Evolutionary conservation across 2,888 invertebrate genomes (phyloP).

Genomic region (Mechanitis messenoides): DNA sequence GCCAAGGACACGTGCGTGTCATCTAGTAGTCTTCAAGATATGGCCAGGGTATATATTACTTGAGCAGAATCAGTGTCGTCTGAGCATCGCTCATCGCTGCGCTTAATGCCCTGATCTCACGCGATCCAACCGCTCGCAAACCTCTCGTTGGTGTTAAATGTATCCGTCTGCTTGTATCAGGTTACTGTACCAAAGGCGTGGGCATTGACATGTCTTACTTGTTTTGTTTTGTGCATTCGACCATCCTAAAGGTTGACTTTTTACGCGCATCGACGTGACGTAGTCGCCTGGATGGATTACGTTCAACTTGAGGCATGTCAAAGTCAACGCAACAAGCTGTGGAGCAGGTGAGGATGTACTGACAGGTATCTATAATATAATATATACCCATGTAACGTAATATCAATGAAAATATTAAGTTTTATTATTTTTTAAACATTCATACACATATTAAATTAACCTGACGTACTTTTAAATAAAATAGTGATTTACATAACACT

Average conservation of each 20-base stretch:
- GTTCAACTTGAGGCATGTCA: conserved; percentile 61
- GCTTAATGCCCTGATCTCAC: conserved; percentile 40
- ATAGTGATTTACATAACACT: conserved; percentile 3
- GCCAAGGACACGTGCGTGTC: conserved; percentile 53
- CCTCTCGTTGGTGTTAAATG: conserved; percentile 69
- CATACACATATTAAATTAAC: neutral
- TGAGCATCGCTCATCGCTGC: conserved; percentile 45
- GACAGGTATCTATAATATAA: neutral
- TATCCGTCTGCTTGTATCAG: conserved; percentile 70
- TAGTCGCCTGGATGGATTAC: conserved; percentile 54
- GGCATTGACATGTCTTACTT: conserved; percentile 74
- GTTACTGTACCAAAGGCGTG: conserved; percentile 74
- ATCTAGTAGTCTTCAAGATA: conserved; percentile 32
- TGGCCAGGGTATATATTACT: conserved; percentile 32
- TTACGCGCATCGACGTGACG: conserved; percentile 69
- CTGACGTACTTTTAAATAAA: neutral
- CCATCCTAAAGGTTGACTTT: conserved; percentile 70
- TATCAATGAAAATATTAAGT: neutral
- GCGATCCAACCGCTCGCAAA: conserved; percentile 41
- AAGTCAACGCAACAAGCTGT: conserved; percentile 47
- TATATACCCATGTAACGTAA: conserved; percentile 8
- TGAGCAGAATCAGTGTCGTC: conserved; percentile 43
- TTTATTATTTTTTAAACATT: neutral
- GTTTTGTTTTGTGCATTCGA: conserved; percentile 72
- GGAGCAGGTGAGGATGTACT: conserved; percentile 33